Base-by-base conservation (phyloP, 2,888 invertebrate genomes). In the Hymenopus coronatus region DNA sequence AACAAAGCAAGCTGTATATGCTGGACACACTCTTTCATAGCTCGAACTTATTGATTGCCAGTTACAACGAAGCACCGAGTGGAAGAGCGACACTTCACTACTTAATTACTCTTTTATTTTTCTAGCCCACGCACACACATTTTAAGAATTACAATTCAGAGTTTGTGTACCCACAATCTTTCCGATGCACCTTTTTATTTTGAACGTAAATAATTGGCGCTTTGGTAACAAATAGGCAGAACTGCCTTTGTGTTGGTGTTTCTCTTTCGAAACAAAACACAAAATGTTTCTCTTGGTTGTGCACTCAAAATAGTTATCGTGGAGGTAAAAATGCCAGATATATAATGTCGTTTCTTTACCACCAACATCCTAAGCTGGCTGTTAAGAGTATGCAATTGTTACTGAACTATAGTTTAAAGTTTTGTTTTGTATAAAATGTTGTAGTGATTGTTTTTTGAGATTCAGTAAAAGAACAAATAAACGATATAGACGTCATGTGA, bases 41-140 rank as follows among this genome's bases (percentile, higher is more conserved):
- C 54, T 54, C 54, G 54, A 20, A 1, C 54, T 54, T 88, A 88
- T 90, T 88, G 87, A 89, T 89, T 89, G 84, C 90, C 90, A 88
- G 89, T 90, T 89, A 86, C 90, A 85, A 90, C 89, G 87, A 82
- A 82, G 89, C 46, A 82, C 87, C 90, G 88, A 85, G 82, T 87
- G 87, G 83, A 88, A 54, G 81, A 28, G 25, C 81, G 0, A 86
- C 28, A 25, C 25, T 40, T 82, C 40, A 33, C 81, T 85, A 87
- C 83, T 89, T 86, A 28, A 88, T 89, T 70, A 4, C 33, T 8
- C 33, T 84, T 7, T 46, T n/a, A n/a, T 84, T 84, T 85, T 86
- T 8, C 28, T 33, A 33, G 33, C 0, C 33, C 83, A 28, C 15
- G 15, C 54, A 20, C 54, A 54, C 20, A 54, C 54, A 54, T 15